Percentiles rank a stretch among this genome's conserved stretches.
Evolutionary conservation across 2,888 invertebrate genomes (phyloP).

Genomic region (Lagria hirta): DNA sequence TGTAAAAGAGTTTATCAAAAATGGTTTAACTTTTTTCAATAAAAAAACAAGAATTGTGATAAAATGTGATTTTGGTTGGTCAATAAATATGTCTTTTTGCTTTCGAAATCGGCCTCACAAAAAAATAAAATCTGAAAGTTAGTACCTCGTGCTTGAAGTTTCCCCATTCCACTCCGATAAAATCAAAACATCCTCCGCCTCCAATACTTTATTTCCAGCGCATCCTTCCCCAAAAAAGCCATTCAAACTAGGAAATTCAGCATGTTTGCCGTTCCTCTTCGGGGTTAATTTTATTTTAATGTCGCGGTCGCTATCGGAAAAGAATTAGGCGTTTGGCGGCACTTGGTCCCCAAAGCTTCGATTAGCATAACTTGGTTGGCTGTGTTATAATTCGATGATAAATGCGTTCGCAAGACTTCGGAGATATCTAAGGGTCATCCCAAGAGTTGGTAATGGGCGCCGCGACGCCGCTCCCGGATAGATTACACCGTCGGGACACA

Average conservation of each 20-base stretch:
- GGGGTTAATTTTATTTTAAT: conserved; percentile 36
- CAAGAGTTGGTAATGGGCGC: conserved; percentile 49
- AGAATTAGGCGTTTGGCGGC: conserved; percentile 30
- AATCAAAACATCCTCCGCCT: conserved; percentile 18
- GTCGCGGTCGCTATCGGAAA: conserved; percentile 33
- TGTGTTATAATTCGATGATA: conserved; percentile 49
- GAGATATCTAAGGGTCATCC: conserved; percentile 47
- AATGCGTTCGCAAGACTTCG: conserved; percentile 47
- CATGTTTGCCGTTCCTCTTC: conserved; percentile 30
- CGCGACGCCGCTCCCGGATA: conserved; percentile 49
- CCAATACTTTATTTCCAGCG: conserved; percentile 24
- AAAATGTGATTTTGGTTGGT: too few relatives aligned
- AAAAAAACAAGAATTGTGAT: too few relatives aligned
- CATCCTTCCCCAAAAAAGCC: conserved; percentile 23
- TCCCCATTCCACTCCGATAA: too few relatives aligned
- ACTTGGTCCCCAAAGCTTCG: conserved; percentile 8
- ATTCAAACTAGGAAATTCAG: conserved; percentile 29
- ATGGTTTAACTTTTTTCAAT: too few relatives aligned
- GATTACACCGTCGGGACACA: conserved; percentile 53
- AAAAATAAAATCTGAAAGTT: too few relatives aligned
- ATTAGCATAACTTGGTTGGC: conserved; percentile 22
- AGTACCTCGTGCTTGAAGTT: too few relatives aligned
- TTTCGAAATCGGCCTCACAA: too few relatives aligned
- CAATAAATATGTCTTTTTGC: too few relatives aligned
- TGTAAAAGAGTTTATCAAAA: too few relatives aligned